phyloP scores from a whole-genome alignment of 2,888 invertebrate species.

The Cephus spinipes region DNA sequence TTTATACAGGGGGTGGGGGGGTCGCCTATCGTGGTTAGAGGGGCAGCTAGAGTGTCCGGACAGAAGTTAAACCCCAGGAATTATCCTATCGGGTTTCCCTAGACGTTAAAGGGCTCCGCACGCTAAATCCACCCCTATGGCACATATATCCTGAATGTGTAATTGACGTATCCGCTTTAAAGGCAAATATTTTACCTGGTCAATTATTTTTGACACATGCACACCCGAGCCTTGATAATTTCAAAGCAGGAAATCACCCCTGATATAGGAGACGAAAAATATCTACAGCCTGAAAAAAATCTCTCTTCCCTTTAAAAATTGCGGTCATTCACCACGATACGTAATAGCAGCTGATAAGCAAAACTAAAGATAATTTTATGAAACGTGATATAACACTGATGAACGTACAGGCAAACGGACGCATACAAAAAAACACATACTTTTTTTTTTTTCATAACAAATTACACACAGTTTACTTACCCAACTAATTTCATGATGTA shows the following conservation, averaged over 20 bases:
- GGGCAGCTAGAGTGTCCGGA: neutral
- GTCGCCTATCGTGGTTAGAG: neutral
- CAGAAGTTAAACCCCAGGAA: neutral
- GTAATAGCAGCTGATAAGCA: neutral
- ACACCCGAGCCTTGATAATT: neutral
- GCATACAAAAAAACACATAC: neutral
- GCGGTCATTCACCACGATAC: neutral
- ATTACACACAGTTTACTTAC: constrained; percentile 31
- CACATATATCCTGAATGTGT: neutral
- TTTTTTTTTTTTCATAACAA: neutral
- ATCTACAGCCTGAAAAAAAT: neutral
- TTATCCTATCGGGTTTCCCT: neutral
- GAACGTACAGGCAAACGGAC: neutral
- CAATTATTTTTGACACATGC: neutral
- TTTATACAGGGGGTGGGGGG: neutral
- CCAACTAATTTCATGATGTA: constrained; percentile 30
- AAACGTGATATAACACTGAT: neutral
- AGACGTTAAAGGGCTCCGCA: neutral
- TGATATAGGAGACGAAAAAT: neutral
- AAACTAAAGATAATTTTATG: neutral
- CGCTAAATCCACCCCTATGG: neutral
- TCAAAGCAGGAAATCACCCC: neutral
- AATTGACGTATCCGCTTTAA: neutral
- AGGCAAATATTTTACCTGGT: neutral
- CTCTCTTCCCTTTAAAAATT: neutral